A percentile compares a stretch with the other conserved stretches of the same genome.
These are phyloP conservation scores for Pomatostomus ruficeps DNA, from an alignment of 2,113 vertebrate species.

Conservation along the genomic window DNA sequence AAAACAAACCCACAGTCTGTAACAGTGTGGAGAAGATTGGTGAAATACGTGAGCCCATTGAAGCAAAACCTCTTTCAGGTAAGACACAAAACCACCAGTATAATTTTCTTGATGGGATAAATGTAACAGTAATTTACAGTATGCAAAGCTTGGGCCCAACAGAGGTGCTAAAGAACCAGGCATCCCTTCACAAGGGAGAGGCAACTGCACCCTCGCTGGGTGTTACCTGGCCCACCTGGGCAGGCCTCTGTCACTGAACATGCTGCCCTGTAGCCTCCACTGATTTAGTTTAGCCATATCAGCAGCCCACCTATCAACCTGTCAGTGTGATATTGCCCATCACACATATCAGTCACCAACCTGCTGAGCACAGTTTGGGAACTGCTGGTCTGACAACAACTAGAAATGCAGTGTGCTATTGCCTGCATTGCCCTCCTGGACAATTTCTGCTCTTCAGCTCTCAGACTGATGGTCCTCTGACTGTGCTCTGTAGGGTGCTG, in stretches of 20 bases:
- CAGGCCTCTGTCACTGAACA: not conserved
- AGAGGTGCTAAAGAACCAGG: not conserved
- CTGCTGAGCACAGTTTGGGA: not conserved
- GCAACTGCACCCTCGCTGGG: accelerated
- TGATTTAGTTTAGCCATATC: not conserved
- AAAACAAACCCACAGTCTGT: not conserved
- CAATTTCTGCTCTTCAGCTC: not conserved
- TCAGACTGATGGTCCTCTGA: not conserved
- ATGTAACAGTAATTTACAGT: not conserved
- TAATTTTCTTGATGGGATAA: not conserved
- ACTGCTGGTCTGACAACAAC: not conserved
- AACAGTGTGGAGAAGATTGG: not conserved
- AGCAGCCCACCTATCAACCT: not conserved
- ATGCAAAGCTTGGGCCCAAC: not conserved
- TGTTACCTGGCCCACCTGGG: not conserved
- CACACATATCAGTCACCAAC: not conserved
- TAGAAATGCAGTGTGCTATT: not conserved
- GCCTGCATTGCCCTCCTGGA: not conserved
- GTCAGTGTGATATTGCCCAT: not conserved
- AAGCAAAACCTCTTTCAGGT: conserved; percentile 57
- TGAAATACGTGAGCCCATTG: not conserved
- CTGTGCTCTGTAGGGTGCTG: not conserved
- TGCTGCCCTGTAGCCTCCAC: not conserved
- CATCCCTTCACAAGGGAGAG: not conserved
- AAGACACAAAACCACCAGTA: not conserved